Conservation (phyloP, 2,888 invertebrate genomes). For the Lepidonotus clava region DNA sequence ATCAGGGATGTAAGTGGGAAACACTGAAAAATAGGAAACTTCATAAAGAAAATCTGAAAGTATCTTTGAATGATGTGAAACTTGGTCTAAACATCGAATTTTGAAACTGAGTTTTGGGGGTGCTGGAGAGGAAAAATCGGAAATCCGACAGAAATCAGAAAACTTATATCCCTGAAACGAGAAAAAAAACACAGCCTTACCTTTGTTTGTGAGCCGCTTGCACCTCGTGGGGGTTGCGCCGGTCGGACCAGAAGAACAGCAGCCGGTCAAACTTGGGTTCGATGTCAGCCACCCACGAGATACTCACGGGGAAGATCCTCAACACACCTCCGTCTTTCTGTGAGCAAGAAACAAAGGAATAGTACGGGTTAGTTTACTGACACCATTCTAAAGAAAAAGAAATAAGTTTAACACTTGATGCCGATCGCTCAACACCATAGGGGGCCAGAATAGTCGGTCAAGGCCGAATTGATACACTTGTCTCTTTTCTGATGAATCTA, state of each 20-base stretch:
- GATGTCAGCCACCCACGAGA: conserved; percentile 67
- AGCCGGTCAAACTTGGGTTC: conserved; percentile 71
- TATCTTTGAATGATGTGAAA: too few species aligned
- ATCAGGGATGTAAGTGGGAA: too few species aligned
- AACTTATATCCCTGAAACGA: background rate
- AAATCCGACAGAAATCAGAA: background rate
- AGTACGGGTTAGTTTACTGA: background rate
- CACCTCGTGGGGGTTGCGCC: conserved; percentile 73
- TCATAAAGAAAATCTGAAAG: too few species aligned
- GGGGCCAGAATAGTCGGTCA: too few species aligned
- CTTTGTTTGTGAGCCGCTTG: conserved; percentile 86
- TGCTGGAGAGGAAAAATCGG: too few species aligned
- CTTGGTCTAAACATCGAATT: too few species aligned
- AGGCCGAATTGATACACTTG: too few species aligned
- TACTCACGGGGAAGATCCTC: conserved; percentile 67
- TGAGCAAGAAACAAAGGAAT: conserved; percentile 35
- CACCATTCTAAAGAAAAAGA: background rate
- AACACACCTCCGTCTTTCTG: conserved; percentile 71
- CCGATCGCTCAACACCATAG: too few species aligned
- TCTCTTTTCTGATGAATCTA: too few species aligned
- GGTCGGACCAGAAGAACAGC: conserved; percentile 75
- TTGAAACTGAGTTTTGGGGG: too few species aligned
- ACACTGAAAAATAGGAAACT: too few species aligned
- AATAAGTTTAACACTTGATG: too few species aligned
- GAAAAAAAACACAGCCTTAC: conserved; percentile 60